Evolutionary conservation across 1,140 invertebrate genomes (phyloP), one percentile per base, ranked within the genome.

Genomic region (Metopolophium dirhodum): DNA sequence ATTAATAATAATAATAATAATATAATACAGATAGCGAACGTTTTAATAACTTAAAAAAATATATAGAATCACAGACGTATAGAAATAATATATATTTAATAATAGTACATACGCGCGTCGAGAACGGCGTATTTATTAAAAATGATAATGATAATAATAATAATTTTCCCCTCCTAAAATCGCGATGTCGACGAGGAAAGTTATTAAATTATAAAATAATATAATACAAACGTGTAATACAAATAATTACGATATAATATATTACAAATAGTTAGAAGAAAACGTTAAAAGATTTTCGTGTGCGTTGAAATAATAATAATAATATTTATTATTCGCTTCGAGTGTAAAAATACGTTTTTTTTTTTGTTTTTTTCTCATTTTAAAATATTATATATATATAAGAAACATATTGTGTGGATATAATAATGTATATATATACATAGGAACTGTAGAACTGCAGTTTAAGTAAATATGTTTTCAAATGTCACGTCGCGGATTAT

Each of bases 51-150:
- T 85, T 93, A 93, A 93, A 92, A 68, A 77, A 85, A 85, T 83
- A 85, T 93, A 93, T 30, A 93, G 91, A 93, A 93, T 93, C 91
- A 93, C 91, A 93, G 91, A 93, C 91, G 37, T 93, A 93, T 91
- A 91, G 41, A 82, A 91, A 93, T 68, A 68, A 68, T 68, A 68
- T 93, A 93, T 82, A 68, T 91, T 82, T 54, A 83, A 86, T 85
- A 93, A 93, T 93, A 85, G 14, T 54, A 57, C 20, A 41, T 77
- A 35, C 14, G 11, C n/a, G 85, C 49, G 35, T 30, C 49, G 49
- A 8, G 41, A 23, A 54, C 82, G 22, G 9, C 45, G 45, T 47
- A 47, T 47, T 47, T 54, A 54, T 30, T 85, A 51, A 54, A 23
- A 54, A 54, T 54, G 51, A 68, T 22, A 91, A 68, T 82, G 49